Conservation (phyloP, 1,140 invertebrate genomes). For the Drosophila willistoni region DNA sequence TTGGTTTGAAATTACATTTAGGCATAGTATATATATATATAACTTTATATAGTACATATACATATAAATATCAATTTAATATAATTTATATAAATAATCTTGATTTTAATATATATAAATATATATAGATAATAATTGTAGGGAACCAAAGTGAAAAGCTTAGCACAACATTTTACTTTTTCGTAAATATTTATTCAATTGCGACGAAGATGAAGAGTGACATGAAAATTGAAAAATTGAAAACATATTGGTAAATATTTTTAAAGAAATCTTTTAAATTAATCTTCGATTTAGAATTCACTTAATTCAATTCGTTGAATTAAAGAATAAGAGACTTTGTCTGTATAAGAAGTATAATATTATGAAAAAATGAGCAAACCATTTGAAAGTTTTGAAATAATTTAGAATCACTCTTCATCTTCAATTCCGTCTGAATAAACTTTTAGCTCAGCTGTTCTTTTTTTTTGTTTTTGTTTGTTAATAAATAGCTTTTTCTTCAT, state of each 20-base stretch:
- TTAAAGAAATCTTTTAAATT: too few species aligned
- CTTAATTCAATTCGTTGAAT: too few species aligned
- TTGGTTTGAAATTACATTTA: constrained; percentile 53
- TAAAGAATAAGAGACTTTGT: too few species aligned
- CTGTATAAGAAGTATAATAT: too few species aligned
- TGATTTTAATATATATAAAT: constrained; percentile 61
- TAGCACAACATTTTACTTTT: constrained; percentile 59
- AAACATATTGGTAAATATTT: too few species aligned
- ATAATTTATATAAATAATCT: constrained; percentile 63
- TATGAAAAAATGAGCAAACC: not conserved
- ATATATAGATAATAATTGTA: constrained; percentile 45
- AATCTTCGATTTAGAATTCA: too few species aligned
- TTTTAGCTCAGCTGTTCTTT: constrained; percentile 32
- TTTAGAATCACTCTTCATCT: constrained; percentile 18
- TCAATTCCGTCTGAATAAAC: not conserved
- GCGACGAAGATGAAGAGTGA: constrained; percentile 16
- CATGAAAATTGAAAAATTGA: not conserved
- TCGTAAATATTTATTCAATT: constrained; percentile 11
- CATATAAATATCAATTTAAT: constrained; percentile 60
- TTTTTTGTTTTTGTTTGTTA: constrained; percentile 22
- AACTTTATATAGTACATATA: constrained; percentile 70
- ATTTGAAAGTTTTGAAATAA: constrained; percentile 11
- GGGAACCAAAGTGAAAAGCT: constrained; percentile 67
- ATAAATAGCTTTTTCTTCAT: constrained; percentile 3
- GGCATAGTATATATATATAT: constrained; percentile 48